phyloP scores from a whole-genome alignment of 2,113 vertebrate genomes.

The Lathamus discolor region DNA sequence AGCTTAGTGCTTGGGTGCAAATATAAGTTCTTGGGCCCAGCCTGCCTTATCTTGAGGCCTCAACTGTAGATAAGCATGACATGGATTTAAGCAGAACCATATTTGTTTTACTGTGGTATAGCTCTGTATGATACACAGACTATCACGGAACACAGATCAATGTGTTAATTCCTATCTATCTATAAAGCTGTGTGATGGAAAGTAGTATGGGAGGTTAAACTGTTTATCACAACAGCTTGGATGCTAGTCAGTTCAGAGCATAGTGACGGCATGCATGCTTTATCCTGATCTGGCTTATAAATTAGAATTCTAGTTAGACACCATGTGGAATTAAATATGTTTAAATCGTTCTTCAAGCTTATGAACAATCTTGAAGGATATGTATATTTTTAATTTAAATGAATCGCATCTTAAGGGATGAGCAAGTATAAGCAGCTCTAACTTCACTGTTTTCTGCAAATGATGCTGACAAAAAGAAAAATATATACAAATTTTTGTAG shows the following conservation, averaged over 20 bases:
- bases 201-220: not conserved
- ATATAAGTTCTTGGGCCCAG: not conserved
- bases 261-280: not conserved
- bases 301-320: not conserved
- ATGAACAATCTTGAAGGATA: not conserved
- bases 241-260: not conserved
- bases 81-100: not conserved
- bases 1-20: not conserved
- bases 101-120: not conserved
- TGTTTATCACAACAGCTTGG: not conserved
- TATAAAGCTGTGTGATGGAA: not conserved
- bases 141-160: not conserved
- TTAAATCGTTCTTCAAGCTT: not conserved
- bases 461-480: not conserved
- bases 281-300: not conserved
- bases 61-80: not conserved
- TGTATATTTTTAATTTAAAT: not conserved
- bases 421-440: not conserved
- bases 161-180: not conserved
- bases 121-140: not conserved
- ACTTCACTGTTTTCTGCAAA: not conserved
- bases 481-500: not conserved
- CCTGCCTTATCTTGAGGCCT: not conserved
- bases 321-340: not conserved
- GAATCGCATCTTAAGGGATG: not conserved